These are phyloP conservation scores for Morone chrysops DNA, from an alignment of 2,113 vertebrate genomes.

Conservation along the genomic window DNA sequence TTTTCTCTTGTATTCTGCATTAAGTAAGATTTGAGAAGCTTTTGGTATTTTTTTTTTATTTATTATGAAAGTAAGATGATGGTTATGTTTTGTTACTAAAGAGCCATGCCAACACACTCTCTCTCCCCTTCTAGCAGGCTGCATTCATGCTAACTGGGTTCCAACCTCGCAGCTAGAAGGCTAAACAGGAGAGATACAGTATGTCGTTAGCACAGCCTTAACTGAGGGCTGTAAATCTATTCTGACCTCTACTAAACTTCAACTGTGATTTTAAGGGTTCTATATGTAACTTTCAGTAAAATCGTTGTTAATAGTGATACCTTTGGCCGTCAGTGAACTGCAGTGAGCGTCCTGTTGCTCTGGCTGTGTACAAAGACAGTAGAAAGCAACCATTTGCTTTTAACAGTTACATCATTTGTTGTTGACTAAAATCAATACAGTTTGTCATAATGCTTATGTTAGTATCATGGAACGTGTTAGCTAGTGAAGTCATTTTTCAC, in stretches of 20 bases:
- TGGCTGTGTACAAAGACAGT: too few species aligned
- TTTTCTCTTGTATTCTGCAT: slow-evolving; percentile 88
- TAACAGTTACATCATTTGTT: too few species aligned
- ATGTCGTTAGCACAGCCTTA: slow-evolving; percentile 20
- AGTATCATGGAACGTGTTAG: too few species aligned
- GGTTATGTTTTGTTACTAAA: slow-evolving; percentile 82
- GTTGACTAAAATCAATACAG: too few species aligned
- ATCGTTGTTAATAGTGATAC: too few species aligned
- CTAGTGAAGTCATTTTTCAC: too few species aligned
- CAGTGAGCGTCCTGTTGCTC: too few species aligned
- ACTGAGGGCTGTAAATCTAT: slow-evolving; percentile 7
- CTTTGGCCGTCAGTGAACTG: too few species aligned
- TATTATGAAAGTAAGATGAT: slow-evolving; percentile 88
- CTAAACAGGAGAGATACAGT: slow-evolving; percentile 15
- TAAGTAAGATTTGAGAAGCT: slow-evolving; percentile 87
- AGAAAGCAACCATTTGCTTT: too few species aligned
- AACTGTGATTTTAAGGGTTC: not conserved
- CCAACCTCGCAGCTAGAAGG: slow-evolving; percentile 35
- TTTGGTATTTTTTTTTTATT: slow-evolving; percentile 85
- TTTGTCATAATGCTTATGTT: too few species aligned
- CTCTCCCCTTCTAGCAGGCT: slow-evolving; percentile 64
- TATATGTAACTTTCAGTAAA: too few species aligned
- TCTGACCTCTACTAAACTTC: too few species aligned
- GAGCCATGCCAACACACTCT: slow-evolving; percentile 85
- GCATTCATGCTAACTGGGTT: slow-evolving; percentile 43